Base-by-base conservation (phyloP, 1,140 invertebrate species). In the Drosophila ercepeae region DNA sequence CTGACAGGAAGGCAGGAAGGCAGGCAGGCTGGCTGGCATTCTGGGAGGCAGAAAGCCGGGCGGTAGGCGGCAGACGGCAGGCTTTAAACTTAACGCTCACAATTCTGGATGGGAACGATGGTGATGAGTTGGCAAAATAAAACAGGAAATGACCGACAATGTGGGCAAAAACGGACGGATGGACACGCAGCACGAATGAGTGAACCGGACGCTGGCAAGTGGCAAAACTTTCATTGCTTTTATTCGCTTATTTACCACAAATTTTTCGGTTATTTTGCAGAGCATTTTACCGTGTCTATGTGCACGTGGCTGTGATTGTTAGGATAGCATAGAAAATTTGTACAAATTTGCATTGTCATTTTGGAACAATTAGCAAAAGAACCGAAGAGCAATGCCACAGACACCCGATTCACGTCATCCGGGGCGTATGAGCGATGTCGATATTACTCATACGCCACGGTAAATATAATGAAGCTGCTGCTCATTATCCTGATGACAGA, bases 171-270 rank as follows among this genome's bases (percentile, higher is more conserved):
- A 50, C 39, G n/a, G 60, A 49, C 61, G 44, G 63, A 61, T 44
- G 57, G 49, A 55, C 61, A 67, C 49, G 49, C 32, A 27, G 42
- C 21, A 49, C 36, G 29, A 52, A 44, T 53, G 23, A 53, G 41
- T 23, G 42, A 27, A 44, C 34, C 58, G 71, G 68, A 74, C 58
- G 73, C 49, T 65, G 78, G 64, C 64, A 79, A 86, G 75, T 86
- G 81, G 75, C 75, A 46, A 75, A 86, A 83, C 67, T 76, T 84
- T 81, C 81, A 81, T 76, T 86, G 72, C 72, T 86, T 84, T 86
- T 73, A 86, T 81, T 55, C 82, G 82, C 82, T 81, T 88, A 84
- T 84, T 84, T 86, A 84, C 79, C 82, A 84, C 81, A 81, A 45
- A 86, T 84, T 88, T 79, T 72, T 81, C 72, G 76, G 82, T 53